Evolutionary conservation across 2,888 invertebrate genomes (phyloP).

Genomic region (Aspidapion aeneum): DNA sequence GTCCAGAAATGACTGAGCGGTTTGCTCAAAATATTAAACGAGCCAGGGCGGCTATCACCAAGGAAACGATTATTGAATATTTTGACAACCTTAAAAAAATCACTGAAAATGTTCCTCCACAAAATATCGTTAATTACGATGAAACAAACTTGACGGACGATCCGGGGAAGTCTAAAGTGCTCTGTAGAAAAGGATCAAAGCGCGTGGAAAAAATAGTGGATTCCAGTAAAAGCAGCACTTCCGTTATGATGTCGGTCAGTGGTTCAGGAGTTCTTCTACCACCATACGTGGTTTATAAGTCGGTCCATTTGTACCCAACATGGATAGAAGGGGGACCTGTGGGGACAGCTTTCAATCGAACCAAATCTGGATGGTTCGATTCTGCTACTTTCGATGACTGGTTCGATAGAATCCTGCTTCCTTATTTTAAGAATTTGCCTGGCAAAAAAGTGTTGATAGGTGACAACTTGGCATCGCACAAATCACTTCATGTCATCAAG

Average conservation of each 20-base stretch:
- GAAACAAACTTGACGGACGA: slow-evolving; percentile 27
- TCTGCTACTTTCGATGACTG: slow-evolving; percentile 10
- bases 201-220: slow-evolving; percentile 23
- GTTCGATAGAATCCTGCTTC: slow-evolving; percentile 7
- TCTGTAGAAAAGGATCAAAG: slow-evolving; percentile 24
- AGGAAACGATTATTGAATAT: slow-evolving; percentile 18
- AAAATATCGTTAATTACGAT: too few relatives aligned
- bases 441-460: slow-evolving; percentile 7
- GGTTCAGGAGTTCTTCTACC: slow-evolving; percentile 21
- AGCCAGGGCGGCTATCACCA: slow-evolving; percentile 16
- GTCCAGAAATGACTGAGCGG: slow-evolving; percentile 8
- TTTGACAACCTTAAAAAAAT: slow-evolving; percentile 17
- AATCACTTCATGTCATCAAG: slow-evolving; percentile 8
- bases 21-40: slow-evolving; percentile 19
- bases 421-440: slow-evolving; percentile 8
- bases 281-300: slow-evolving; percentile 25
- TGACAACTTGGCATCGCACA: slow-evolving; percentile 10
- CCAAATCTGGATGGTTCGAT: slow-evolving; percentile 22
- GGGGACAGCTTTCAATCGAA: slow-evolving; percentile 13
- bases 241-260: slow-evolving; percentile 23
- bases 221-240: slow-evolving; percentile 24
- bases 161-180: slow-evolving; percentile 22
- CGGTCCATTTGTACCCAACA: too few relatives aligned
- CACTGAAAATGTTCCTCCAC: slow-evolving; percentile 14
- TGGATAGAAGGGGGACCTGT: too few relatives aligned